Conservation (phyloP, 2,888 invertebrate genomes). For the Carcina quercana region DNA sequence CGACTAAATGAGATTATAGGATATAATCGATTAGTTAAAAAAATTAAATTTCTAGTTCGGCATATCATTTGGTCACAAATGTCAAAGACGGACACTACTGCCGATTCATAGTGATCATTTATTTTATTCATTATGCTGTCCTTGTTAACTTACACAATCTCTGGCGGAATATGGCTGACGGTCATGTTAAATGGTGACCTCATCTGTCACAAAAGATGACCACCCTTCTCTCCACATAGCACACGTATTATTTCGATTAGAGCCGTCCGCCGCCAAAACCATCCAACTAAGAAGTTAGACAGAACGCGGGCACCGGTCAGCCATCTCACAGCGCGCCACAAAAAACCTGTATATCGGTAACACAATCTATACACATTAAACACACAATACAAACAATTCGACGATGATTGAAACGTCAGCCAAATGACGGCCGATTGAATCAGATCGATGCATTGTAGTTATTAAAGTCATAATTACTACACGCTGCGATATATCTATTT, state of each 20-base stretch:
- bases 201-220: too few species aligned
- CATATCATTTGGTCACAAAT: too few species aligned
- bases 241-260: slow-evolving; percentile 3
- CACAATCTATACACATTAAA: slow-evolving; percentile 70
- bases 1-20: too few species aligned
- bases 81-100: too few species aligned
- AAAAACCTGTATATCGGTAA: slow-evolving; percentile 69
- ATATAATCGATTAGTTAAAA: too few species aligned
- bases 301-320: slow-evolving; percentile 47
- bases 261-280: slow-evolving; percentile 6
- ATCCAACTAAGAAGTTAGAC: slow-evolving; percentile 21
- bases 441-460: slow-evolving; percentile 58
- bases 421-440: slow-evolving; percentile 66
- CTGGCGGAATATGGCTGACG: too few species aligned
- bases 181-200: too few species aligned
- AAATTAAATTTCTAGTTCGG: too few species aligned
- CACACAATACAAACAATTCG: slow-evolving; percentile 70
- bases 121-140: too few species aligned
- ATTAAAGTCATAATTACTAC: slow-evolving; percentile 69
- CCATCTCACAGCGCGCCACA: slow-evolving; percentile 43
- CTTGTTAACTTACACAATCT: too few species aligned
- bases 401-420: slow-evolving; percentile 72
- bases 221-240: too few species aligned
- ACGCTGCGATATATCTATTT: slow-evolving; percentile 65
- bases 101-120: too few species aligned